Base-by-base conservation (phyloP, 2,113 vertebrate genomes). In the human (Homo sapiens) region DNA sequence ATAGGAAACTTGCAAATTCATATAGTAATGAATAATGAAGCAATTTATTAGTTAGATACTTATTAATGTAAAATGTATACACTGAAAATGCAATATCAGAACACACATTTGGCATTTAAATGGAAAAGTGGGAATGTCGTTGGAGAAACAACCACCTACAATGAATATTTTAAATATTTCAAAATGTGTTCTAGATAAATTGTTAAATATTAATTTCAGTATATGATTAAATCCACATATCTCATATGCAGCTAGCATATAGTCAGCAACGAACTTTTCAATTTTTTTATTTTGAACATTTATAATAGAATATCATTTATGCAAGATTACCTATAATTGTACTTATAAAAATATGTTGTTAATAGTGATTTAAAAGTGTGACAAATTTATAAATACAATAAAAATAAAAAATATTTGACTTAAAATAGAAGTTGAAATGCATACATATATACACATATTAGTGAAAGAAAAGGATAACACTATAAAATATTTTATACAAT, bases 1-100 rank as follows among this genome's bases (percentile, higher is more conserved):
- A 97, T 93, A 98, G 14, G 22, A n/a, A 50, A 88, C 38, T 80
- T 91, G 20, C 9, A 90, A 61, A 64, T 75, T 94, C n/a, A 40
- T 23, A 12, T 32, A 55, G 14, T 76, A 32, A 70, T 73, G 6
- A 90, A 66, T 79, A 90, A 86, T 66, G 3, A 76, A 52, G 22
- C 43, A 72, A n/a, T 59, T 52, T 12, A 61, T 55, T 35, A 83
- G 57, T 55, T 35, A 86, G 52, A 2, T 9, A 66, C 45, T 43
- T 85, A 66, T 68, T 75, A 80, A 80, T 38, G 17, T 64, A 76
- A 94, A 76, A 88, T 13, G 9, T 16, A 82, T 35, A 14, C 27
- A 78, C 6, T 55, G 48, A 95, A 95, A 97, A 89, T 64, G 50
- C 23, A 92, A 18, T 78, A 50, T 61, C 13, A 48, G n/a, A 17